These are phyloP conservation scores for Diglossa cyanea DNA, from an alignment of 2,797 vertebrate genomes.

Conservation along the genomic window DNA sequence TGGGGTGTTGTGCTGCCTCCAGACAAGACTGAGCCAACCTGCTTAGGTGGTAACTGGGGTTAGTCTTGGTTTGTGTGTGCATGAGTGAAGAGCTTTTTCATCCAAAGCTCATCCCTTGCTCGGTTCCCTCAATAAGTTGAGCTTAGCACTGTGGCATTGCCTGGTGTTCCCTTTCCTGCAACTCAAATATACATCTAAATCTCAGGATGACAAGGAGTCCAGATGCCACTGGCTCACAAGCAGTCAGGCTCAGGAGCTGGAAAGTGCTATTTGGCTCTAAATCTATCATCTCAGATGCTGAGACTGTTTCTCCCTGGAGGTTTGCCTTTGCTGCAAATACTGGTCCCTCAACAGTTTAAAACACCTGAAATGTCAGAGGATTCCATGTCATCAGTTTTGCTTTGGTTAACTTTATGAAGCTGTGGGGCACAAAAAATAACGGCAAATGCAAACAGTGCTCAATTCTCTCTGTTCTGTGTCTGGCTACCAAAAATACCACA, in stretches of 20 bases:
- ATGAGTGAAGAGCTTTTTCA: not conserved
- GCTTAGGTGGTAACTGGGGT: not conserved
- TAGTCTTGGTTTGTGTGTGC: not conserved
- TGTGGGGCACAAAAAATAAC: not conserved
- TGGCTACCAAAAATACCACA: not conserved
- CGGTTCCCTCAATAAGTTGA: not conserved
- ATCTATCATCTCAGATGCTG: not conserved
- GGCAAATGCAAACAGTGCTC: not conserved
- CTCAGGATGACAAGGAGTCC: not conserved
- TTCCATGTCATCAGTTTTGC: not conserved
- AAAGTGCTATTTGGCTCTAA: not conserved
- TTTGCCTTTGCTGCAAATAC: not conserved
- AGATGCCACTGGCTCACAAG: not conserved
- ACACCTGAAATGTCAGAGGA: not conserved
- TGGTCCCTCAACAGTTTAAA: not conserved
- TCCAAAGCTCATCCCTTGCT: not conserved
- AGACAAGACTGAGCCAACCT: not conserved
- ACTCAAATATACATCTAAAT: not conserved
- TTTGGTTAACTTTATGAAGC: not conserved
- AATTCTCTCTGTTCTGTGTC: not conserved
- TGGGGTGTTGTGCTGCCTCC: rapidly evolving
- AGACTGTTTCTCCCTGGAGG: not conserved
- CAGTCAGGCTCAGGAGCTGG: not conserved
- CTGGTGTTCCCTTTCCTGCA: not conserved
- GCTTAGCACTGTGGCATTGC: not conserved